Evolutionary conservation across 2,113 vertebrate species (phyloP), one percentile per base, ranked within the genome.

Genomic region (Platysternon megacephalum): DNA sequence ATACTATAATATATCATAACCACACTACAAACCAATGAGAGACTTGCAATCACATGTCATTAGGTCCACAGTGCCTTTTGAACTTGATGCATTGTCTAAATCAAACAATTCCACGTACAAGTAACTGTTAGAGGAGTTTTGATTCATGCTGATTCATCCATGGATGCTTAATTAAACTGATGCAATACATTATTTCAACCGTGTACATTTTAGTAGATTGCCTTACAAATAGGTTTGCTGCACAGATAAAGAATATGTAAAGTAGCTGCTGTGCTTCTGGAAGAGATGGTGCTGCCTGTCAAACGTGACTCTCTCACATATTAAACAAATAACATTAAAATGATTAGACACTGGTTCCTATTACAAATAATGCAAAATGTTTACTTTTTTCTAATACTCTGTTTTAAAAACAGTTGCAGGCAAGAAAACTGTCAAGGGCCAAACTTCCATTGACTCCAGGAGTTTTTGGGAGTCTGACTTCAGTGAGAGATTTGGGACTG

Each of bases 221-320:
- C 55, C 85, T 94, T 89, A 89, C 76, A 87, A 89, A 85, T 11
- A 56, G 16, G 58, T 44, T 84, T 79, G 26, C 35, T 29, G 5
- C 22, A 80, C 94, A 92, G 90, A 86, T 82, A 88, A 92, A 95
- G 85, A 80, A 87, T 52, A 26, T 86, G 87, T 87, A 87, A 53
- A 94, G 51, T 44, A 79, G 17, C 16, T 91, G 52, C 82, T 82
- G n/a, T 0, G 4, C 65, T 72, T 72, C 65, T 72, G 65, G 19
- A 22, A 72, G 16, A 22, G 65, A 72, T 5, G 65, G 35, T 22
- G 51, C 72, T 95, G 55, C 85, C 65, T 80, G 86, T 93, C 48
- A 85, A 84, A 44, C 35, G 84, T 17, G 3, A 2, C 55, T 89
- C 16, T 85, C 87, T 61, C 65, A 8, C 26, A 7, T n/a, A 39